These are phyloP conservation scores for Chaetodon trifascialis DNA, from an alignment of 2,113 vertebrate genomes.

Conservation along the genomic window DNA sequence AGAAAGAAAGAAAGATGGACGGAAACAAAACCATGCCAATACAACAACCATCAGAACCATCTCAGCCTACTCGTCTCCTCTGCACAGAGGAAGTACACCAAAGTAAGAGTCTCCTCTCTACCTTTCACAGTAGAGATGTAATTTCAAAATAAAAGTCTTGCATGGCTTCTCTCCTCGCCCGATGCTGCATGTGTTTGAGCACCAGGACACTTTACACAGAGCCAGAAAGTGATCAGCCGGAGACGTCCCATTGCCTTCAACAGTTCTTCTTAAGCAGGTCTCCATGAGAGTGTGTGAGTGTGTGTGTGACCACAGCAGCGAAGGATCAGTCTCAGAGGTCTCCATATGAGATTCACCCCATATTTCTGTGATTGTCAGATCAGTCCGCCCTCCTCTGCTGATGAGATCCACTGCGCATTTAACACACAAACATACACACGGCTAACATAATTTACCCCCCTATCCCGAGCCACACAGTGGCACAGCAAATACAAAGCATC, in stretches of 20 bases:
- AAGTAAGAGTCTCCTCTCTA: slow-evolving; percentile 62
- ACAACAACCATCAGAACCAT: slow-evolving; percentile 62
- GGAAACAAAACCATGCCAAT: slow-evolving; percentile 78
- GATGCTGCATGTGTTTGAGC: slow-evolving; percentile 34
- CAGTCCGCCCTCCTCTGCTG: slow-evolving; percentile 50
- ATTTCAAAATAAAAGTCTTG: slow-evolving; percentile 68
- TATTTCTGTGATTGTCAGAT: slow-evolving; percentile 76
- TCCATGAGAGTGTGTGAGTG: slow-evolving; percentile 19
- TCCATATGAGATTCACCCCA: slow-evolving; percentile 7
- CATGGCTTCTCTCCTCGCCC: slow-evolving; percentile 63
- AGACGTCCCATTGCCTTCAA: slow-evolving; percentile 5
- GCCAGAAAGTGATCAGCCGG: slow-evolving; percentile 42
- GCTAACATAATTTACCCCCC: slow-evolving; percentile 77
- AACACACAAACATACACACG: slow-evolving; percentile 65
- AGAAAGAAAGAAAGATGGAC: slow-evolving; percentile 29
- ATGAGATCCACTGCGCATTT: slow-evolving; percentile 43
- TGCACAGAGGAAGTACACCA: slow-evolving; percentile 67
- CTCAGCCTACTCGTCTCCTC: slow-evolving; percentile 56
- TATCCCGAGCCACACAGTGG: slow-evolving; percentile 85
- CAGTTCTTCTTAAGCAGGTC: slow-evolving; percentile 38
- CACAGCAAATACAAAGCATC: slow-evolving; percentile 76
- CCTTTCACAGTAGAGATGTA: slow-evolving; percentile 49
- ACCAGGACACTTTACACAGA: slow-evolving; percentile 78
- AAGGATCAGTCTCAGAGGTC: slow-evolving; percentile 36
- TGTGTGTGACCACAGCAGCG: slow-evolving; percentile 42